A percentile compares a stretch with the other conserved stretches of the same genome.
Conservation (phyloP, 35 echinoderm and acorn worm genomes). For the Heliocidaris erythrogramma region DNA sequence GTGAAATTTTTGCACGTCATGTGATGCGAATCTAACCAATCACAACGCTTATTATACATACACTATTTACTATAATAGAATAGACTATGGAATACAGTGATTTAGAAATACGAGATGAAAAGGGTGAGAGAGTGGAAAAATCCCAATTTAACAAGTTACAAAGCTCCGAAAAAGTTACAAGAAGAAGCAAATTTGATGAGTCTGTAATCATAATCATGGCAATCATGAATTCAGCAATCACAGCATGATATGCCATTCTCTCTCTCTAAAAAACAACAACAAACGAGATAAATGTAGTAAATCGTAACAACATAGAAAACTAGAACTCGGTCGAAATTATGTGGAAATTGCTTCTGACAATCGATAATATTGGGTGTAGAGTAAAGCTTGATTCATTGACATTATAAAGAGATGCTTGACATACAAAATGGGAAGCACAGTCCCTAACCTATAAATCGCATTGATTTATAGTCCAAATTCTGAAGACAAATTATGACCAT, state of each 20-base stretch:
- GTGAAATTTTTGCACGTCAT: too few relatives aligned
- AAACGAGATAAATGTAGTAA: neutral
- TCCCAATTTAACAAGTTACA: too few relatives aligned
- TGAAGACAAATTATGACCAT: neutral
- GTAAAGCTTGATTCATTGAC: neutral
- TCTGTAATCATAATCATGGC: neutral
- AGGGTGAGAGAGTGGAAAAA: too few relatives aligned
- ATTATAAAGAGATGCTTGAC: neutral
- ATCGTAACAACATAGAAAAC: neutral
- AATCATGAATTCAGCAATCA: neutral
- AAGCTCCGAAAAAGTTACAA: neutral
- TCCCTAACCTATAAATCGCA: conserved; percentile 9
- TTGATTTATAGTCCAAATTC: neutral
- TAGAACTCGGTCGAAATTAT: neutral
- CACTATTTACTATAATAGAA: too few relatives aligned
- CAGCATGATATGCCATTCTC: neutral
- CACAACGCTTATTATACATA: too few relatives aligned
- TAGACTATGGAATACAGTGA: too few relatives aligned
- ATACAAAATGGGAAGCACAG: neutral
- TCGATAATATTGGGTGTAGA: neutral
- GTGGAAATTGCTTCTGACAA: neutral
- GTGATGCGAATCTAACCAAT: too few relatives aligned
- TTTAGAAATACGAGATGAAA: too few relatives aligned
- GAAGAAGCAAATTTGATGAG: neutral
- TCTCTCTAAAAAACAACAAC: too few relatives aligned